Conservation (phyloP, 2,113 vertebrate genomes). For the Zosterops pallidus region DNA sequence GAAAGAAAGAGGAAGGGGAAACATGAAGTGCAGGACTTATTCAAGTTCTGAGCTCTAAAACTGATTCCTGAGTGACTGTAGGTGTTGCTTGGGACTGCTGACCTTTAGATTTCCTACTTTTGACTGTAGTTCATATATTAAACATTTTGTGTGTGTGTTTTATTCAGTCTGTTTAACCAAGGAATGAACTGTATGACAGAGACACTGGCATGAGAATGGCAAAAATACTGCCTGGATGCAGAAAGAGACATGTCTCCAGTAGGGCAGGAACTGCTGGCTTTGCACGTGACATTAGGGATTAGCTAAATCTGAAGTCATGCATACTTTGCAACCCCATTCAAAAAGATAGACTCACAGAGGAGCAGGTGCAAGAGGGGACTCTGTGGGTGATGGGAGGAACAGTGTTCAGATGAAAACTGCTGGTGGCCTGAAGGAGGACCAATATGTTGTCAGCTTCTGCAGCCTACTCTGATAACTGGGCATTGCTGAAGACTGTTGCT, state of each 20-base stretch:
- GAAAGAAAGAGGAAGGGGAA: not conserved
- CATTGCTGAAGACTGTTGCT: not conserved
- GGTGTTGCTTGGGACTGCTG: not conserved
- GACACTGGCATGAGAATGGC: not conserved
- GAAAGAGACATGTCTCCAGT: not conserved
- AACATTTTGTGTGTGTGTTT: not conserved
- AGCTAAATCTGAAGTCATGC: not conserved
- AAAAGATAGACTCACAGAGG: not conserved
- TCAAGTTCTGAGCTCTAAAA: not conserved
- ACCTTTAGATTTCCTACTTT: not conserved
- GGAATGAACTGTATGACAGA: not conserved
- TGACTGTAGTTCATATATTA: not conserved
- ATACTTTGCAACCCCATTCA: not conserved
- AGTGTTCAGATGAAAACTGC: not conserved
- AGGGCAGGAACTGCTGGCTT: not conserved
- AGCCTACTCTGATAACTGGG: not conserved
- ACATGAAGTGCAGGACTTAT: not conserved
- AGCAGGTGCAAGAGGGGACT: not conserved
- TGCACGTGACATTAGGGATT: accelerated
- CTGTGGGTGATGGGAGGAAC: not conserved
- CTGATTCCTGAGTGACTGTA: not conserved
- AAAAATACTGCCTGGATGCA: not conserved
- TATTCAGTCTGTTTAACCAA: not conserved
- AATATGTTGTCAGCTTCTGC: not conserved
- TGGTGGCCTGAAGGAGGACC: not conserved